Conservation (phyloP, 2,888 invertebrate genomes). For the Meiosimyza decipiens region DNA sequence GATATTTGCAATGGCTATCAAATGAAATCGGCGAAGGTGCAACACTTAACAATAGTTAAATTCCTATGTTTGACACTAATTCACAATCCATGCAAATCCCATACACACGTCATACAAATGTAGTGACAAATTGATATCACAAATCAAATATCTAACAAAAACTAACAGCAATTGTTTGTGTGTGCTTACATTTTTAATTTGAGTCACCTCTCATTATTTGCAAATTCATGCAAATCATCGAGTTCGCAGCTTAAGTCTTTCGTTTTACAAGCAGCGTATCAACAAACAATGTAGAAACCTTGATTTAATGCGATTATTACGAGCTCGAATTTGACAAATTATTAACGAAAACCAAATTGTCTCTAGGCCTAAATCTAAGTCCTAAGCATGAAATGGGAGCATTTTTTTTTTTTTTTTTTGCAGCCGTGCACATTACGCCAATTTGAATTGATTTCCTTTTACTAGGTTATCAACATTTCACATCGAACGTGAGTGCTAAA, state of each 20-base stretch:
- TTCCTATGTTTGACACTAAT: no score
- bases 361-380: background rate
- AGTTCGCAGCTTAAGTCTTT: constrained; percentile 28
- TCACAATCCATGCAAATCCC: no score
- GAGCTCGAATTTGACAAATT: no score
- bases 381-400: constrained; percentile 24
- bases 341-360: background rate
- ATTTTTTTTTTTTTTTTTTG: background rate
- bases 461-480: constrained; percentile 36
- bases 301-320: background rate
- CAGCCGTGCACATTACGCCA: background rate
- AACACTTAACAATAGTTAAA: no score
- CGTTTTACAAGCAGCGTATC: background rate
- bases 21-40: no score
- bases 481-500: constrained; percentile 33
- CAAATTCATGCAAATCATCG: background rate
- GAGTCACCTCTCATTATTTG: no score
- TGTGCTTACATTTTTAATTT: no score
- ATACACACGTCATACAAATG: background rate
- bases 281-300: background rate
- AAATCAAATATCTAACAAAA: no score
- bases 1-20: no score
- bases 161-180: no score
- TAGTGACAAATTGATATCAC: background rate
- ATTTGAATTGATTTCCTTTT: constrained; percentile 30